Evolutionary conservation across 1,140 invertebrate species (phyloP), one percentile per base, ranked within the genome.

Genomic region (Drosophila melanica): DNA sequence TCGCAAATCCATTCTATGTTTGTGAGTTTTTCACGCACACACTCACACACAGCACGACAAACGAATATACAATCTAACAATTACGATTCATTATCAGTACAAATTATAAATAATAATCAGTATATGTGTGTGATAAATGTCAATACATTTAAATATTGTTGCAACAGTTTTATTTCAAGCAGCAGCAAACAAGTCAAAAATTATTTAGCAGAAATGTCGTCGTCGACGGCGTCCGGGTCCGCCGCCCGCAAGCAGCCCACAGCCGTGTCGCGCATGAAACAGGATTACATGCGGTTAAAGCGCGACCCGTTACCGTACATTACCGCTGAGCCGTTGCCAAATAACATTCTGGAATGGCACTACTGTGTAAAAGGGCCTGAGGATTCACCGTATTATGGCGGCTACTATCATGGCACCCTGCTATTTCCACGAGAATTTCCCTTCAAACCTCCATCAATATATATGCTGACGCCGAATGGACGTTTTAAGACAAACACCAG

Each of bases 401-500:
- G 98, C 41, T 96, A 96, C 90, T 99, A 99, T 92, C 98, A 99
- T 93, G 99, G 99, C 23, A 99, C 99, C 92, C 93, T 99, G 62
- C 94, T 98, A 60, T 99, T 99, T 93, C 98, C 99, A 4, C 93
- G 95, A 75, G 98, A 99, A 90, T 99, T 98, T 93, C 99, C 99
- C 5, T 99, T 99, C 90, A 98, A 98, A 92, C 98, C 99, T 39
- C 99, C 99, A 14, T 97, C 97, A 75, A 99, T 99, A 90, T 99
- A 98, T 89, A 99, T 99, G 98, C 95, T 98, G 14, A 99, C 99
- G 11, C 99, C 99, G 11, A 99, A 98, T 93, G 99, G 99, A 63
- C 94, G 96, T 90, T 98, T 97, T 90, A 98, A 96, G 92, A 96
- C 96, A 2, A 98, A 98, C 82, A 98, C 96, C 11, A 94, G 98